These are phyloP conservation scores for Brachionus sp. DNA, from an alignment of 1,140 invertebrate species.

Conservation along the genomic window DNA sequence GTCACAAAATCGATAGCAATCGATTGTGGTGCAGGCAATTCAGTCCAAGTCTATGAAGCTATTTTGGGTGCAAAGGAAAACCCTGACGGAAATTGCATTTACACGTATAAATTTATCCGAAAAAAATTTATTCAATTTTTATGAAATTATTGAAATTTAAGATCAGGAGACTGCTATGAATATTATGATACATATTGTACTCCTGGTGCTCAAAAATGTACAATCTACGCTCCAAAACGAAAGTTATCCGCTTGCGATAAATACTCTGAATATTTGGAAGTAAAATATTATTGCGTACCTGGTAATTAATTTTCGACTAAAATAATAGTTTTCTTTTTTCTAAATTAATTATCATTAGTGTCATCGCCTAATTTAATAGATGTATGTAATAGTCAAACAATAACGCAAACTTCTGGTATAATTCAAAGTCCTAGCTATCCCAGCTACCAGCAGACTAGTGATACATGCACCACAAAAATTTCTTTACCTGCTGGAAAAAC, in stretches of 20 bases:
- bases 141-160: no score
- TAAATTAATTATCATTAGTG: neutral
- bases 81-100: neutral
- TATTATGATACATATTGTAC: neutral
- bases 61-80: neutral
- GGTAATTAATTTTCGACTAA: neutral
- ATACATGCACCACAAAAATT: constrained; percentile 7
- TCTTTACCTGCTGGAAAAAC: constrained; percentile 6
- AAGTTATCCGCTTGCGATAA: neutral
- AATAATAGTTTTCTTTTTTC: neutral
- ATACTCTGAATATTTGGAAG: neutral
- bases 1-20: neutral
- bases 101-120: neutral
- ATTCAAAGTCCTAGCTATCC: constrained; percentile 35
- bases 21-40: constrained; percentile 4
- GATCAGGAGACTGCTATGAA: constrained; percentile 20
- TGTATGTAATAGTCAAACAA: neutral
- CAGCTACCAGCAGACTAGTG: neutral
- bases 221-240: neutral
- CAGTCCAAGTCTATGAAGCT: neutral
- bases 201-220: neutral
- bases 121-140: no score
- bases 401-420: neutral
- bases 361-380: neutral
- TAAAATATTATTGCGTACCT: constrained; percentile 21